These are phyloP conservation scores for Campoletis raptor DNA, from an alignment of 2,888 invertebrate species.

Conservation along the genomic window DNA sequence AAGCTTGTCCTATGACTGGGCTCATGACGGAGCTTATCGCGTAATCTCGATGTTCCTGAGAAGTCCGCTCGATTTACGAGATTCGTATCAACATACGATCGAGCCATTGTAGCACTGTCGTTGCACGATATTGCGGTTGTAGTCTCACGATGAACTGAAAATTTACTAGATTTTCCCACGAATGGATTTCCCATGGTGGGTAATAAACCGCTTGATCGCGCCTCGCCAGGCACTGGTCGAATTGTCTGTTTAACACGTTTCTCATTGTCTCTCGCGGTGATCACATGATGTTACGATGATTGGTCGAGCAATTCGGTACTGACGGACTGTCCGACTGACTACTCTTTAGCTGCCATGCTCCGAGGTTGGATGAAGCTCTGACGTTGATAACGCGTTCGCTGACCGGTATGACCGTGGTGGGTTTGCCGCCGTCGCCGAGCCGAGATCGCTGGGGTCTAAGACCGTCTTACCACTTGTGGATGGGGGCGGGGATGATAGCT, in stretches of 20 bases:
- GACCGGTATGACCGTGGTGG: slow-evolving; percentile 84
- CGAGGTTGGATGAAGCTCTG: slow-evolving; percentile 79
- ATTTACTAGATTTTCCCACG: slow-evolving; percentile 79
- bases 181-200: slow-evolving; percentile 64
- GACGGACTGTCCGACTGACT: slow-evolving; percentile 75
- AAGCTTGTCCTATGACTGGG: slow-evolving; percentile 79
- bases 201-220: slow-evolving; percentile 74
- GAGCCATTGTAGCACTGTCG: slow-evolving; percentile 61
- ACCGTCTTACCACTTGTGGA: slow-evolving; percentile 83
- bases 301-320: slow-evolving; percentile 69
- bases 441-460: slow-evolving; percentile 84
- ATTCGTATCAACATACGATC: slow-evolving; percentile 64
- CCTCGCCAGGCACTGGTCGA: slow-evolving; percentile 58
- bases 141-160: slow-evolving; percentile 73
- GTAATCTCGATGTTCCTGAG: slow-evolving; percentile 58
- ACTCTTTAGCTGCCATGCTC: slow-evolving; percentile 76
- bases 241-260: slow-evolving; percentile 51
- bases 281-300: slow-evolving; percentile 37
- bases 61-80: slow-evolving; percentile 65
- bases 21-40: slow-evolving; percentile 72
- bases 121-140: slow-evolving; percentile 66
- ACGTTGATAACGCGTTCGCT: slow-evolving; percentile 82
- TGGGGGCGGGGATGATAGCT: slow-evolving; percentile 84
- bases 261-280: slow-evolving; percentile 37
- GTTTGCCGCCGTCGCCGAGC: slow-evolving; percentile 85